Base-by-base conservation (phyloP, 1,140 invertebrate genomes). In the Drosophila lini region DNA sequence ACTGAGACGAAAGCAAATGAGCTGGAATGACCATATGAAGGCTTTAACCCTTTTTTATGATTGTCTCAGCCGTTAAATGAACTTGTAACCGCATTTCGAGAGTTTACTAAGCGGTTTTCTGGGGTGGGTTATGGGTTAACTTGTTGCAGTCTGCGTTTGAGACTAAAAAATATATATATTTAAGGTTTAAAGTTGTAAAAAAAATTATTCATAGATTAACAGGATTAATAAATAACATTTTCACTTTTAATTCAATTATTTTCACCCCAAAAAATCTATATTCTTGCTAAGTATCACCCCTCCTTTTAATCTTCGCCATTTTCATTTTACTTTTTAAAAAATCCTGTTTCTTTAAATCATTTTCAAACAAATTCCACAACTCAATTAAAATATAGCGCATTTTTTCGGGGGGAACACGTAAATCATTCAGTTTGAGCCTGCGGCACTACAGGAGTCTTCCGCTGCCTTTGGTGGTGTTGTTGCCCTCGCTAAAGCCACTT, bases 1-100 rank as follows among this genome's bases (percentile, higher is more conserved):
- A 60, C 62, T 61, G 69, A 74, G 62, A 45, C 70, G 50, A 81
- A 82, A 71, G 56, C 79, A 88, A 86, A 86, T 86, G 82, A 78
- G 57, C 63, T 74, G 75, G 62, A 64, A 65, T 48, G 69, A 48
- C 48, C 56, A 38, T 65, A 56, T 38, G 34, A 58, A 78, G 57
- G 58, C 74, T 59, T 84, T 69, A 74, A 71, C 70, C 74, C 75
- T 68, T 76, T 53, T 83, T 86, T 81, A 86, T 81, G 82, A 81
- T 78, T 64, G 58, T 47, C 60, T 80, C 61, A 52, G 79, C 70
- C 65, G 83, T 81, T 85, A 81, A 86, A 84, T 76, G 62, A 58
- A 77, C 61, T 81, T 57, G 58, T 71, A 57, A 57, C 58, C 77
- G 38, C 45, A 42, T 62, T 61, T 50, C n/a, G 13, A 74, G 25